Conservation (phyloP, 1,140 invertebrate species). For the Zophobas atratus region DNA sequence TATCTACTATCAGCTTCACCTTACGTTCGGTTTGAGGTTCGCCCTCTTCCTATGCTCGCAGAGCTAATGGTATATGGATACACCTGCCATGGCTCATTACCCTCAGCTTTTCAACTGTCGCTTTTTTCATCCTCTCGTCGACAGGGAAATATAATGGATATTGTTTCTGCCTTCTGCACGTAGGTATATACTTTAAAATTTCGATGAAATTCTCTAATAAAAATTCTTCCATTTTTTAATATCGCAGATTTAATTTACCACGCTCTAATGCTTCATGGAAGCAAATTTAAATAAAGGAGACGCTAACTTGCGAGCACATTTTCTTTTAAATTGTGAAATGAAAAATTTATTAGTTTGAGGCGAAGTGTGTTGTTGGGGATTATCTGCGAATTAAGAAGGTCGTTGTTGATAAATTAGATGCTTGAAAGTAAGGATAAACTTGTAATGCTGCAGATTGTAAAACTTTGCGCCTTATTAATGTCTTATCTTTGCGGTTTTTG, state of each 20-base stretch:
- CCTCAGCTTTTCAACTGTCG: constrained; percentile 51
- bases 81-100: constrained; percentile 53
- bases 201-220: constrained; percentile 13
- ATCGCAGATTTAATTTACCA: constrained; percentile 34
- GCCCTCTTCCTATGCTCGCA: constrained; percentile 2
- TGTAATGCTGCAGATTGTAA: neutral
- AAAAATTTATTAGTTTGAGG: constrained; percentile 10
- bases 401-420: constrained; percentile 4
- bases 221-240: constrained; percentile 35
- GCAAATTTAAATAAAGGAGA: constrained; percentile 7
- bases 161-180: constrained; percentile 32
- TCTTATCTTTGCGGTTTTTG: too few relatives aligned
- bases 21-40: constrained; percentile 28
- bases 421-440: constrained; percentile 9
- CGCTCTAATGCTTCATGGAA: neutral
- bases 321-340: constrained; percentile 17
- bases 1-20: constrained; percentile 37
- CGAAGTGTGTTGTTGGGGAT: constrained; percentile 16
- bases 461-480: too few relatives aligned
- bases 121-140: constrained; percentile 38
- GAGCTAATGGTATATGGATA: constrained; percentile 52
- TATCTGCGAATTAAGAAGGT: constrained; percentile 11
- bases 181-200: constrained; percentile 9
- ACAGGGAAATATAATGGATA: constrained; percentile 51
- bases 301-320: neutral